Percentiles rank a stretch among this genome's conserved stretches.
Evolutionary conservation across 2,888 invertebrate genomes (phyloP).

Genomic region (Eupithecia inturbata): DNA sequence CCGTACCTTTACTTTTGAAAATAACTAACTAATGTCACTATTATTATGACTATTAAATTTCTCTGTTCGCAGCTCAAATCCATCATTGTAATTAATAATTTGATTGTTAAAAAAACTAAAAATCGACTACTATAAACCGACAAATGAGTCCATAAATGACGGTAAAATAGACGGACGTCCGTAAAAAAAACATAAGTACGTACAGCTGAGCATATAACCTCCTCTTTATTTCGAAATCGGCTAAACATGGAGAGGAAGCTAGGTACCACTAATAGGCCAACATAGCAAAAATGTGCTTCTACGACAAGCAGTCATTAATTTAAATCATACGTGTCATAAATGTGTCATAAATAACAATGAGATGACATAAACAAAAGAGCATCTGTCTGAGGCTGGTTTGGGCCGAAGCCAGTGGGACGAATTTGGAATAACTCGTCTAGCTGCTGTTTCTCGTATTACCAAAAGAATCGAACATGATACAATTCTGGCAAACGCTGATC

Average conservation of each 20-base stretch:
- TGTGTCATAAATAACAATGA: slow-evolving; percentile 17
- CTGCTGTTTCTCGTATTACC: slow-evolving; percentile 46
- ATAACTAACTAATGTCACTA: no score
- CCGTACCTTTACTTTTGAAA: no score
- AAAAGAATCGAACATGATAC: slow-evolving; percentile 60
- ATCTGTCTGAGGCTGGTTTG: slow-evolving; percentile 13
- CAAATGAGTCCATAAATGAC: no score
- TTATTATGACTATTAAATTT: neutral
- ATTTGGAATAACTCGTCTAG: no score
- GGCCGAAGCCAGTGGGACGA: no score
- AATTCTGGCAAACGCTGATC: slow-evolving; percentile 65
- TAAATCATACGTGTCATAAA: slow-evolving; percentile 5
- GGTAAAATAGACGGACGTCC: no score
- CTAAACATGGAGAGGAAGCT: neutral
- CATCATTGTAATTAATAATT: neutral
- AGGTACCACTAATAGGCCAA: neutral
- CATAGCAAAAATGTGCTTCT: neutral
- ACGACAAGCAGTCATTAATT: neutral
- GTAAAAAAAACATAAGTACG: no score
- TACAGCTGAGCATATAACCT: no score
- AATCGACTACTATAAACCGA: no score
- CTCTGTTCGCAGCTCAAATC: neutral
- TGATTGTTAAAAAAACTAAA: no score
- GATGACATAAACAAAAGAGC: slow-evolving; percentile 14
- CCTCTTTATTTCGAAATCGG: no score